phyloP scores from a whole-genome alignment of 64 coral and sea anemone genomes.

The Pocillopora verrucosa region DNA sequence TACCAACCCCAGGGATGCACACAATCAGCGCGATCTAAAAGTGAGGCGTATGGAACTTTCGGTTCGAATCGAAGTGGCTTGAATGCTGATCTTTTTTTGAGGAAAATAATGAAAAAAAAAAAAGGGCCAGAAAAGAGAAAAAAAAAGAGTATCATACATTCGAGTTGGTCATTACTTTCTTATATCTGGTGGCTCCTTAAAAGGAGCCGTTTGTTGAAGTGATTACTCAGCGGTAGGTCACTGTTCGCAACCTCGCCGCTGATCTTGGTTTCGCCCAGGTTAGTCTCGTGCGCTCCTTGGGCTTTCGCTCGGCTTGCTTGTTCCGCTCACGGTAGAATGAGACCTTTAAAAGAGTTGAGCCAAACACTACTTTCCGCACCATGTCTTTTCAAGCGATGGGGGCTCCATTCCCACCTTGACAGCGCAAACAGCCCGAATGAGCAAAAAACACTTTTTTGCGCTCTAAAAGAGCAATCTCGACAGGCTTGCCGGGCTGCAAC shows the following conservation, averaged over 20 bases:
- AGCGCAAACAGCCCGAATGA: no score
- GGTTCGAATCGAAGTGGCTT: neutral
- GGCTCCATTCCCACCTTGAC: no score
- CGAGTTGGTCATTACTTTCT: constrained; percentile 25
- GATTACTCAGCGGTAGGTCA: neutral
- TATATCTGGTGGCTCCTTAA: constrained; percentile 29
- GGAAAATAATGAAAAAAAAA: neutral
- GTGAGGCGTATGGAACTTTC: neutral
- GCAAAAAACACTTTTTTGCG: no score
- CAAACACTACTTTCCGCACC: constrained; percentile 1
- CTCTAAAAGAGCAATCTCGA: no score
- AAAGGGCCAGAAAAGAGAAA: constrained; percentile 1
- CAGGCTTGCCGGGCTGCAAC: no score
- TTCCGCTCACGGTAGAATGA: constrained; percentile 38
- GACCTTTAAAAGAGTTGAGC: constrained; percentile 45
- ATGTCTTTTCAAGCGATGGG: no score
- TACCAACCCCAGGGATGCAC: neutral
- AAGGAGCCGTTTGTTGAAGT: constrained; percentile 42
- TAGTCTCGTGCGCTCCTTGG: no score
- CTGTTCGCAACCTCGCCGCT: neutral
- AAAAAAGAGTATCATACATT: constrained; percentile 16
- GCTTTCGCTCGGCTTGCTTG: neutral
- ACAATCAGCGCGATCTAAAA: no score
- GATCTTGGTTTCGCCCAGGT: no score
- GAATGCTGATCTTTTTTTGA: neutral